phyloP scores from a whole-genome alignment of 2,888 invertebrate genomes.

The Melanargia galathea region DNA sequence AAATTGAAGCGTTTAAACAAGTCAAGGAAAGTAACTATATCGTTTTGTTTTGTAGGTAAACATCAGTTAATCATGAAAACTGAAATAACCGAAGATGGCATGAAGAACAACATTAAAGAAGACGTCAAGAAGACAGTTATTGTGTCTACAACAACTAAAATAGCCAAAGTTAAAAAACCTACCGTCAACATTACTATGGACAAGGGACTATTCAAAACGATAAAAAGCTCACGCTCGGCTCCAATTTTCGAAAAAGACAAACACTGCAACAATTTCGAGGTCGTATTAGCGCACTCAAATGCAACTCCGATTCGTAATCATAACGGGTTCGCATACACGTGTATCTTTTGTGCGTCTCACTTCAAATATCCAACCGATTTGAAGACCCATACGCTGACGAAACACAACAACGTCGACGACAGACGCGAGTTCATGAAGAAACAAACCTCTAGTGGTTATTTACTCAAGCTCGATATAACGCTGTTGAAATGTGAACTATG shows the following conservation, averaged over 20 bases:
- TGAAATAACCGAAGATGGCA: slow-evolving; percentile 5
- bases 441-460: neutral
- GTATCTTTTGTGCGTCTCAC: slow-evolving; percentile 13
- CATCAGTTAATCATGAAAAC: slow-evolving; percentile 13
- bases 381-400: slow-evolving; percentile 6
- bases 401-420: slow-evolving; percentile 3
- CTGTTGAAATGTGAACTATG: slow-evolving; percentile 11
- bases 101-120: slow-evolving; percentile 2
- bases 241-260: neutral
- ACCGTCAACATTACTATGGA: neutral
- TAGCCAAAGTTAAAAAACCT: neutral
- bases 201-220: too few relatives aligned
- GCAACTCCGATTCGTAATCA: slow-evolving; percentile 12
- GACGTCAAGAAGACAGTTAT: neutral
- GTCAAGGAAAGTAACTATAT: slow-evolving; percentile 19
- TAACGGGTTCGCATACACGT: neutral
- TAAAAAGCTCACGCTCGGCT: neutral
- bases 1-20: neutral
- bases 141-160: neutral
- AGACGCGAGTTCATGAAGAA: slow-evolving; percentile 7
- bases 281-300: neutral
- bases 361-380: slow-evolving; percentile 6
- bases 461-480: slow-evolving; percentile 17
- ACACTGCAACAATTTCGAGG: slow-evolving; percentile 13
- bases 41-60: slow-evolving; percentile 28